A percentile compares a stretch with the other conserved stretches of the same genome.
Conservation (phyloP, 37 sponge, comb jelly and placozoan genomes). For the Tethya wilhelma region DNA sequence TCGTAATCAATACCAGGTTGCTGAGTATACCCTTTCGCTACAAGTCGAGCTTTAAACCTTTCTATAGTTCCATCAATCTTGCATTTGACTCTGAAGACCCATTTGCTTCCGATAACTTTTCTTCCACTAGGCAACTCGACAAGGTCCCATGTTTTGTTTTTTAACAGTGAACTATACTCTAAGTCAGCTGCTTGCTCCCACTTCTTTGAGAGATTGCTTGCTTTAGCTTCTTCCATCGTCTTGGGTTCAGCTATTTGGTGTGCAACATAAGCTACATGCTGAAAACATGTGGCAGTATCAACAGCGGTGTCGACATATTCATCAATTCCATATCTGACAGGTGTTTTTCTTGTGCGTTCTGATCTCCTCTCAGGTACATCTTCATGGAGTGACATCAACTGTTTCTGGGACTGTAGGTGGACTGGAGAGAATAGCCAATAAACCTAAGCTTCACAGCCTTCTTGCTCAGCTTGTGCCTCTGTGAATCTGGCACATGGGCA, state of each 20-base stretch:
- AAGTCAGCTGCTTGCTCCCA: conserved; percentile 56
- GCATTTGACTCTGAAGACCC: too few relatives aligned
- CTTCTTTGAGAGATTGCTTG: conserved; percentile 28
- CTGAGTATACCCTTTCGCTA: too few relatives aligned
- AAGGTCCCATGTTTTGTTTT: conserved; percentile 43
- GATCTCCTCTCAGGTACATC: background rate
- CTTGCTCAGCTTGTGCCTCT: too few relatives aligned
- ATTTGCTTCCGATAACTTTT: too few relatives aligned
- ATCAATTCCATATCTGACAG: conserved; percentile 51
- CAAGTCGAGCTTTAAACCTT: too few relatives aligned
- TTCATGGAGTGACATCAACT: conserved; percentile 56
- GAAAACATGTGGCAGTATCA: too few relatives aligned
- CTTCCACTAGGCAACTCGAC: too few relatives aligned
- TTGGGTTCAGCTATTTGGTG: conserved; percentile 24
- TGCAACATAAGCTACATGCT: conserved; percentile 13
- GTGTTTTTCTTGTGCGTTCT: conserved; percentile 14
- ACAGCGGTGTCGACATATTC: conserved; percentile 49
- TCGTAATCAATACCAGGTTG: too few relatives aligned
- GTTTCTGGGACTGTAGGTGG: conserved; percentile 21
- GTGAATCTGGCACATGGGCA: too few relatives aligned
- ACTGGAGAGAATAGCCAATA: too few relatives aligned
- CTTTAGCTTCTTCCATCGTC: conserved; percentile 47
- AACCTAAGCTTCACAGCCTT: too few relatives aligned
- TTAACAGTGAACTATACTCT: conserved; percentile 45
- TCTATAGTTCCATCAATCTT: too few relatives aligned